phyloP scores from a whole-genome alignment of 2,113 vertebrate genomes.

The Amblyopsis rosae region DNA sequence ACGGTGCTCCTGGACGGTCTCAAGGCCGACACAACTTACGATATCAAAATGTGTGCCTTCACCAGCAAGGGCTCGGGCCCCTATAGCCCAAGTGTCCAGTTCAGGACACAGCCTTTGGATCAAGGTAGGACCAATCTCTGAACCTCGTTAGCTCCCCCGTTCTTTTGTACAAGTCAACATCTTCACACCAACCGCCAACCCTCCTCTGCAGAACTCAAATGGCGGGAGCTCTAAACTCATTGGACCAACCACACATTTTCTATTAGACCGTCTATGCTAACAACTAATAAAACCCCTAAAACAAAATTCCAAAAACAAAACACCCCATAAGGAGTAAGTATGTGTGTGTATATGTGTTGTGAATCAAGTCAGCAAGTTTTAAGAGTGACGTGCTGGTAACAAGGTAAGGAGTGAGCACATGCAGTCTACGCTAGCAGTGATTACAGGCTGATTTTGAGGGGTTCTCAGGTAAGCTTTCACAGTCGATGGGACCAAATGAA shows the following conservation, averaged over 20 bases:
- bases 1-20: constrained; percentile 89
- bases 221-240: constrained; percentile 40
- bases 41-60: constrained; percentile 99
- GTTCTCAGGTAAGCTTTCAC: constrained; percentile 69
- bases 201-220: constrained; percentile 22
- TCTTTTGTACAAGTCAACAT: neutral
- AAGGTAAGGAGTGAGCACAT: constrained; percentile 67
- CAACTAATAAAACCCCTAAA: constrained; percentile 45
- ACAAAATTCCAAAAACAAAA: constrained; percentile 39
- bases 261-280: constrained; percentile 36
- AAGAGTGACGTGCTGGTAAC: constrained; percentile 55
- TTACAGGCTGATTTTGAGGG: constrained; percentile 56
- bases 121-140: constrained; percentile 98
- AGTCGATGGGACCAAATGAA: neutral
- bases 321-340: constrained; percentile 58
- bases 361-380: constrained; percentile 53
- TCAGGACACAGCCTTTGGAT: constrained; percentile 98
- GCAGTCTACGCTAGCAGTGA: constrained; percentile 52
- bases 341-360: constrained; percentile 60
- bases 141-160: constrained; percentile 59
- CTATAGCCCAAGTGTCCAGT: constrained; percentile 99
- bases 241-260: constrained; percentile 37
- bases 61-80: constrained; percentile 98
- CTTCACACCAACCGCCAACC: constrained; percentile 22
- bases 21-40: constrained; percentile 97